Evolutionary conservation across 2,888 invertebrate species (phyloP).

Genomic region (Dicroscelio sp.): DNA sequence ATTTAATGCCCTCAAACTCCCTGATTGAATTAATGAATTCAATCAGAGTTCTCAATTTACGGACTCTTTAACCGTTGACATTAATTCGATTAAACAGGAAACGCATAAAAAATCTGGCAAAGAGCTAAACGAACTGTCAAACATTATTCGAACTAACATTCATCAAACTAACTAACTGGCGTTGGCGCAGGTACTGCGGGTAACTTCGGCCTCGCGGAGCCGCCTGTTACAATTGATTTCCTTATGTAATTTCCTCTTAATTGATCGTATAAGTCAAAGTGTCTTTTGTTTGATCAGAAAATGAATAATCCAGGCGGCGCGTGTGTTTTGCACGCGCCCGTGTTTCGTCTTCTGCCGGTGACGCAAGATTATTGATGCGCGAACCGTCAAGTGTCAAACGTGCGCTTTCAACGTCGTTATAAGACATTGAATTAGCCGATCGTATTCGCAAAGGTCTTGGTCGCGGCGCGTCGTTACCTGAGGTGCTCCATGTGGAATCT

Average conservation of each 20-base stretch:
- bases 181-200: not conserved
- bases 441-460: slow-evolving; percentile 45
- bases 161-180: not conserved
- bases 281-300: not conserved
- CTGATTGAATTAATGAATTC: not conserved
- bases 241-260: not conserved
- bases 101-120: not conserved
- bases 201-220: not conserved
- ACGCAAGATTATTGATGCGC: not conserved
- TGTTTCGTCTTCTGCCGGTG: not conserved
- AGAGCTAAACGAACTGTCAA: slow-evolving; percentile 13
- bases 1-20: too few relatives aligned
- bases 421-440: slow-evolving; percentile 35
- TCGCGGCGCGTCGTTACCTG: slow-evolving; percentile 92
- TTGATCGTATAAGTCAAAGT: not conserved
- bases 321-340: not conserved
- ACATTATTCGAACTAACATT: not conserved
- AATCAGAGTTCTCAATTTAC: not conserved
- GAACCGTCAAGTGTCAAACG: slow-evolving; percentile 28
- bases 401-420: slow-evolving; percentile 4
- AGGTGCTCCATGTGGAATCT: slow-evolving; percentile 98
- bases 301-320: not conserved
- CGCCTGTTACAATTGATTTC: not conserved
- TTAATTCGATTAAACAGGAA: not conserved
- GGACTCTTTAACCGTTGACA: not conserved